phyloP scores from a whole-genome alignment of 2,888 invertebrate species.

The Xylocampa areola region DNA sequence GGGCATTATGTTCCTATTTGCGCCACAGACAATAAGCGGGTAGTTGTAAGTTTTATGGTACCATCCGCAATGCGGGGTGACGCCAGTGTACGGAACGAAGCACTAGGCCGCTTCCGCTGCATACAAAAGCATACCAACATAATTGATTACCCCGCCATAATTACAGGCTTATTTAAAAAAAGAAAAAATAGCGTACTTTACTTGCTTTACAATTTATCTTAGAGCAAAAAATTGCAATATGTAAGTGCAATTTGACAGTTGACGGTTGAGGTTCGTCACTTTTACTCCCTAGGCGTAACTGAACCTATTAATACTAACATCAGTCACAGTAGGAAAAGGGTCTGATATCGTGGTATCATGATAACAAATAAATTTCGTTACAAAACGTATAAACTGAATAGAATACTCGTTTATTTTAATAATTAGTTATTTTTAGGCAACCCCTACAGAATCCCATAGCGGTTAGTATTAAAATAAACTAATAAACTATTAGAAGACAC shows the following conservation, averaged over 20 bases:
- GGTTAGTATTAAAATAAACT: no score
- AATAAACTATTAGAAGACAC: no score
- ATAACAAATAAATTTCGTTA: conserved; percentile 10
- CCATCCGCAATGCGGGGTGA: conserved; percentile 59
- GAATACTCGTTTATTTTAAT: no score
- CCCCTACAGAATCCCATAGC: no score
- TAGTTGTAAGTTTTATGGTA: conserved; percentile 41
- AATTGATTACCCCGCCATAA: conserved; percentile 41
- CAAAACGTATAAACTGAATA: conserved; percentile 2
- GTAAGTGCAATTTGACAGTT: no score
- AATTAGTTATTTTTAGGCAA: no score
- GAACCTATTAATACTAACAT: no score
- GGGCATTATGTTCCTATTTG: conserved; percentile 39
- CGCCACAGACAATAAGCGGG: conserved; percentile 44
- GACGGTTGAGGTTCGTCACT: no score
- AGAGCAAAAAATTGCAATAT: background rate
- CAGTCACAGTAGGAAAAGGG: no score
- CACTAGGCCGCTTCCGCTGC: conserved; percentile 46
- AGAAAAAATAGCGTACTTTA: background rate
- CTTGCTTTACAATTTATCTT: no score
- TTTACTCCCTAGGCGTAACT: no score
- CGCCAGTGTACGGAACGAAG: conserved; percentile 46
- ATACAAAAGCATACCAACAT: conserved; percentile 35
- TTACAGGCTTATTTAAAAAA: conserved; percentile 1
- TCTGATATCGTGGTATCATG: background rate